These are phyloP conservation scores for Brachyalestes nurse DNA, from an alignment of 2,797 vertebrate genomes.

Conservation along the genomic window DNA sequence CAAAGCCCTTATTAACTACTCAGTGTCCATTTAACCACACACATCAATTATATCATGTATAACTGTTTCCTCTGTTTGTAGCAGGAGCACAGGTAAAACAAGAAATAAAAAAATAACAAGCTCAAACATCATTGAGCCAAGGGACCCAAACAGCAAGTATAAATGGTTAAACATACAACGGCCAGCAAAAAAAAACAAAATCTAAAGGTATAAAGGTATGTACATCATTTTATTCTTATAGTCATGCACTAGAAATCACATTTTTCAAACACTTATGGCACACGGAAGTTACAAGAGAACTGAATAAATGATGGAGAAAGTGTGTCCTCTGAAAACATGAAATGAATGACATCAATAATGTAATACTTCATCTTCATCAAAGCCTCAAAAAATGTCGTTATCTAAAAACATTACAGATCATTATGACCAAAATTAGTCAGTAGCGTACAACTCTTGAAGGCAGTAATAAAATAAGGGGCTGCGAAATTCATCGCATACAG, in stretches of 20 bases:
- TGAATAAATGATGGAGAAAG: slow-evolving; percentile 6
- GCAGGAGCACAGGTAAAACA: too few species aligned
- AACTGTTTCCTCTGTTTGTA: too few species aligned
- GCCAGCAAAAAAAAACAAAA: too few species aligned
- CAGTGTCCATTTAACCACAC: too few species aligned
- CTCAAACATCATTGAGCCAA: too few species aligned
- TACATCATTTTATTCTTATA: background rate
- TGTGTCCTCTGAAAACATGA: background rate
- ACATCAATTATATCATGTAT: too few species aligned
- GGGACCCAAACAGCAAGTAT: too few species aligned
- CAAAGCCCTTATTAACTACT: too few species aligned
- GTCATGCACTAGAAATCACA: slow-evolving; percentile 7
- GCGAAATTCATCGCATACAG: slow-evolving; percentile 25
- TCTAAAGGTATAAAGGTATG: background rate
- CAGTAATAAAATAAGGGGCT: slow-evolving; percentile 24
- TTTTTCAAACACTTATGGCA: background rate
- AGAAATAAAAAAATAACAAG: too few species aligned
- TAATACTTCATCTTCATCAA: slow-evolving; percentile 33
- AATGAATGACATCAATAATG: slow-evolving; percentile 38
- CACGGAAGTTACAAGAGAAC: background rate
- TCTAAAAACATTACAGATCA: slow-evolving; percentile 52
- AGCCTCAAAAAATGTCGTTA: slow-evolving; percentile 38
- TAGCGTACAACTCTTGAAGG: slow-evolving; percentile 39
- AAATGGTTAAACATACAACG: too few species aligned
- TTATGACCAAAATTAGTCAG: slow-evolving; percentile 52